phyloP scores from a whole-genome alignment of 1,140 invertebrate genomes.

The Alviniconcha marisindica region DNA sequence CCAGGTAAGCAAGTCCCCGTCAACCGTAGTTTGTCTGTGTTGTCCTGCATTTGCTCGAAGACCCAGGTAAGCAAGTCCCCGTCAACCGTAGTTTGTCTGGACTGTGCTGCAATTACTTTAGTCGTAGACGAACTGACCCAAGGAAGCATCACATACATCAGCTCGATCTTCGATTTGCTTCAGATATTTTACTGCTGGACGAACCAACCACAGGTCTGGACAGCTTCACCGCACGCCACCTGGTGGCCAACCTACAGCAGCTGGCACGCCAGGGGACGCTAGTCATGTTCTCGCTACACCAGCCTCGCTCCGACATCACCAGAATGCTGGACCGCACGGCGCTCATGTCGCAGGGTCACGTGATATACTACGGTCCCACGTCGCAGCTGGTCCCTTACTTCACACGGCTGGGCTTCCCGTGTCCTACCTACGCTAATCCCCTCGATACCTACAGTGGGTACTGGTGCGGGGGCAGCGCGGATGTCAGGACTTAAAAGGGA shows the following conservation, averaged over 20 bases:
- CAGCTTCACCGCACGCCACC: constrained; percentile 63
- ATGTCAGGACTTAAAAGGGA: no score
- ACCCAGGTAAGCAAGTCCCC: no score
- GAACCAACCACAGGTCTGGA: constrained; percentile 69
- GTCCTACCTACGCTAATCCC: constrained; percentile 64
- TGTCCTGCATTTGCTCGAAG: no score
- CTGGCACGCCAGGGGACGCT: constrained; percentile 62
- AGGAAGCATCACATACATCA: no score
- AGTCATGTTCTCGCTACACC: constrained; percentile 67
- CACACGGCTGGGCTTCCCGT: constrained; percentile 56
- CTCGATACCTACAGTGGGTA: constrained; percentile 64
- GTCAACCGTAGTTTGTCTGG: no score
- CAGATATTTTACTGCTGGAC: constrained; percentile 68
- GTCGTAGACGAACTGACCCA: no score
- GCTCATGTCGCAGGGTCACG: constrained; percentile 52
- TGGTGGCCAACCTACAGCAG: constrained; percentile 57
- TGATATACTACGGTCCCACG: constrained; percentile 56
- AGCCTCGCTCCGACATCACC: constrained; percentile 69
- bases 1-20: no score
- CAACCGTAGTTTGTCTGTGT: no score
- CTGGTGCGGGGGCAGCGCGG: no score
- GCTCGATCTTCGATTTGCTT: no score
- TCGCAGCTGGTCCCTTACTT: constrained; percentile 63
- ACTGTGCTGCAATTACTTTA: no score
- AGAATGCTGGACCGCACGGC: constrained; percentile 62